Percentiles rank a stretch among this genome's conserved stretches.
phyloP scores from a whole-genome alignment of 37 sponge, comb jelly and placozoan genomes.

The Halichondria panicea region DNA sequence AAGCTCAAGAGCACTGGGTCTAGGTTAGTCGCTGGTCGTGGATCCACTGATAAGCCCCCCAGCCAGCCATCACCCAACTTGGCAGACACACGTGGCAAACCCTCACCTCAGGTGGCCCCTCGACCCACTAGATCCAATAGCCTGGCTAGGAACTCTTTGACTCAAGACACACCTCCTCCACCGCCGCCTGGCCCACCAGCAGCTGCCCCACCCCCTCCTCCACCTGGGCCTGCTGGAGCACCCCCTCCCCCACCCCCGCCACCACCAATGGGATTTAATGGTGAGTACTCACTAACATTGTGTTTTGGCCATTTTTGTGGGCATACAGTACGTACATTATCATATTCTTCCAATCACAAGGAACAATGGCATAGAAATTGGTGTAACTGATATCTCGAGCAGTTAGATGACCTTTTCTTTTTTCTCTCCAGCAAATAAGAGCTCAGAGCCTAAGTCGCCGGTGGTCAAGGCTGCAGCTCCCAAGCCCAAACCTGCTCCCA shows the following conservation, averaged over 20 bases:
- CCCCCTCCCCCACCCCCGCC: conserved; percentile 70
- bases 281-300: conserved; percentile 1
- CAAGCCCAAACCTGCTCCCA: neutral
- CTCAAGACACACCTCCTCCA: conserved; percentile 30
- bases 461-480: neutral
- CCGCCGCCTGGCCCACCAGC: conserved; percentile 20
- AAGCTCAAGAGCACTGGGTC: conserved; percentile 33
- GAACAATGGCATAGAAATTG: neutral
- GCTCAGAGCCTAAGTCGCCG: neutral
- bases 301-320: too few species aligned
- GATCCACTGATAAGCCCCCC: neutral
- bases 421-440: neutral
- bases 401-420: neutral
- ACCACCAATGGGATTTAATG: conserved; percentile 48
- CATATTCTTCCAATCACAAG: neutral
- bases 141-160: neutral
- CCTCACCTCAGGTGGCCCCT: conserved; percentile 25
- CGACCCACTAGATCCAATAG: conserved; percentile 10
- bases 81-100: too few species aligned
- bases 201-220: conserved; percentile 4
- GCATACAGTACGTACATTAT: too few species aligned
- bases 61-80: too few species aligned
- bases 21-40: conserved; percentile 9
- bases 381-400: neutral
- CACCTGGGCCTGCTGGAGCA: conserved; percentile 28